Percentiles rank a stretch among this genome's conserved stretches.
Evolutionary conservation across 2,888 invertebrate genomes (phyloP).

Genomic region (Dryobota labecula): DNA sequence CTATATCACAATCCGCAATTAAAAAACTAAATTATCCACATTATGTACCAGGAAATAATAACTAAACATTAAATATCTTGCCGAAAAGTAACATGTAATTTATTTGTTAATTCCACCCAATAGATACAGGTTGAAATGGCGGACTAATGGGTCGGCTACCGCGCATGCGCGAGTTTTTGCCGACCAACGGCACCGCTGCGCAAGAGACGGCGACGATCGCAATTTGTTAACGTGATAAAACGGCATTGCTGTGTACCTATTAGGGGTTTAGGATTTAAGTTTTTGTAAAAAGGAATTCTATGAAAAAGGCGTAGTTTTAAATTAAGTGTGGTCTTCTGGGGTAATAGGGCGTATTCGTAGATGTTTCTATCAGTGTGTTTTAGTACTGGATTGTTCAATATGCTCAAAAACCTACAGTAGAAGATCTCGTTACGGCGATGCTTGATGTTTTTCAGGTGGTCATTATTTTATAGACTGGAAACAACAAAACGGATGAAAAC

Average conservation of each 20-base stretch:
- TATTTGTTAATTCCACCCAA: slow-evolving; percentile 61
- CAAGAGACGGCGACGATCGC: slow-evolving; percentile 59
- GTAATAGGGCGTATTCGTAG: slow-evolving; percentile 6
- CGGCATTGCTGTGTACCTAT: slow-evolving; percentile 62
- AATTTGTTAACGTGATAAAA: slow-evolving; percentile 72
- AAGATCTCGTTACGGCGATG: too few relatives aligned
- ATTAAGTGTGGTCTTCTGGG: slow-evolving; percentile 16
- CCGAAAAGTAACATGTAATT: slow-evolving; percentile 56
- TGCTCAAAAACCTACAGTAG: too few relatives aligned
- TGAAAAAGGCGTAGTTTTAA: slow-evolving; percentile 28
- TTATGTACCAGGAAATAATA: slow-evolving; percentile 33
- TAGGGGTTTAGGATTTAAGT: slow-evolving; percentile 48
- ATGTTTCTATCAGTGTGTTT: too few relatives aligned
- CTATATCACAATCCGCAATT: background rate
- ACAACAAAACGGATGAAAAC: too few relatives aligned
- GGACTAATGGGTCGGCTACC: slow-evolving; percentile 66
- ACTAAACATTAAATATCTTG: slow-evolving; percentile 33
- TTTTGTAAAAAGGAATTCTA: slow-evolving; percentile 50
- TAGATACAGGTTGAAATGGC: slow-evolving; percentile 56
- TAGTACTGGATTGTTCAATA: too few relatives aligned
- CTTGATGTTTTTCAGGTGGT: too few relatives aligned
- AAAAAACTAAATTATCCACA: slow-evolving; percentile 3
- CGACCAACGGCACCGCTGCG: slow-evolving; percentile 63
- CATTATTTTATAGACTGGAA: too few relatives aligned
- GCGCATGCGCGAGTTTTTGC: slow-evolving; percentile 68